Base-by-base conservation (phyloP, 2,113 vertebrate genomes). In the Hippolais icterina region DNA sequence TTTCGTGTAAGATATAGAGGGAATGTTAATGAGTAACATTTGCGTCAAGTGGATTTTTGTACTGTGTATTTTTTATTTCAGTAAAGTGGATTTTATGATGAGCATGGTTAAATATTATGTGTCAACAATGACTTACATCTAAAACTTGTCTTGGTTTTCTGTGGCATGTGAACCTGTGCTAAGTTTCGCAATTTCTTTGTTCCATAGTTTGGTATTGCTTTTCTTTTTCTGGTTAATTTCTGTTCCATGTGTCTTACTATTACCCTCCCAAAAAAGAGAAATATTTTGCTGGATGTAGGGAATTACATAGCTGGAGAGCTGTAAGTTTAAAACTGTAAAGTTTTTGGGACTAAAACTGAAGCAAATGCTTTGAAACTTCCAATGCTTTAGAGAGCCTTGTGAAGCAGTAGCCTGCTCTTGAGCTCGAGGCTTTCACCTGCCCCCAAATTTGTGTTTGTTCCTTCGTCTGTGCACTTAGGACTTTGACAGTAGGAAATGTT, bases 1-100 rank as follows among this genome's bases (percentile, higher is more conserved):
- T 76, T 72, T 91, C 2, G 0, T 56, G 52, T 49, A 10, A 79
- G 81, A 37, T 52, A 44, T 3, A 47, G 86, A 87, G 72, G 71
- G 75, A 85, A 85, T 85, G 75, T 93, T 94, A 90, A 95, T 81
- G 60, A 92, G 33, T 92, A 83, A 90, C 83, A 9, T 39, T 85
- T 79, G 78, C 2, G 7, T 79, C 41, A 52, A 79, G 87, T 90
- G 61, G 53, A 87, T 89, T 90, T 89, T 91, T 87, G 70, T 64
- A 49, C 63, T 37, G 49, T 79, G 65, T 82, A 12, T 65, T 91
- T 90, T 84, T 37, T 44, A 64, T 86, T 95, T 83, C 54, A 44
- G 47, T 61, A 37, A 77, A 91, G 87, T 91, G 27, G 54, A 33
- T 93, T 95, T 96, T 94, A 92, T 88, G 54, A 80, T 69, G 76